A percentile compares a stretch with the other conserved stretches of the same genome.
Evolutionary conservation across 2,113 vertebrate genomes (phyloP).

Genomic region (Pachycephala philippinensis): DNA sequence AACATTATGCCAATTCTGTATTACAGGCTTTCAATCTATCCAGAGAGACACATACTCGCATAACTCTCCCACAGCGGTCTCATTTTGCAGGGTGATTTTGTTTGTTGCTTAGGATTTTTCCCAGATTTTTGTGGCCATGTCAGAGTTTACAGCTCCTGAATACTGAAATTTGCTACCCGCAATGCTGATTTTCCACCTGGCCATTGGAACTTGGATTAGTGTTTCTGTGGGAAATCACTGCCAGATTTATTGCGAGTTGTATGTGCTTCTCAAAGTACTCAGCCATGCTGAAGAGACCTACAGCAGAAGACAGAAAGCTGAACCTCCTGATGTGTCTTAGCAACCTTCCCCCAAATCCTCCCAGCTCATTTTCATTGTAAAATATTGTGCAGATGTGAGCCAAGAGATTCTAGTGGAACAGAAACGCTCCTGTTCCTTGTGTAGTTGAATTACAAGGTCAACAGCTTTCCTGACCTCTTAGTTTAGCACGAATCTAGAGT

Average conservation of each 20-base stretch:
- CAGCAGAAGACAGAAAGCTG: neutral
- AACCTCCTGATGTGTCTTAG: neutral
- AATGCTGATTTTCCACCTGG: neutral
- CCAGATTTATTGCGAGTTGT: neutral
- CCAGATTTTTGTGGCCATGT: neutral
- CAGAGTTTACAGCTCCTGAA: neutral
- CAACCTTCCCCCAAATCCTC: neutral
- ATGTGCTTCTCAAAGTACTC: neutral
- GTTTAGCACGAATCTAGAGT: accelerated
- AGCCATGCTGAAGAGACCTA: neutral
- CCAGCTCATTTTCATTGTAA: neutral
- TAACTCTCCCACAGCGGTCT: neutral
- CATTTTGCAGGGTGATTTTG: neutral
- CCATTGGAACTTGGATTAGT: neutral
- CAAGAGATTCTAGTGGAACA: neutral
- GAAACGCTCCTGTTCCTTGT: neutral
- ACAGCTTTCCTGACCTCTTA: neutral
- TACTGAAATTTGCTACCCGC: neutral
- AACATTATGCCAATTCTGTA: neutral
- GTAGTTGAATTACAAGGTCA: neutral
- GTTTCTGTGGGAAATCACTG: neutral
- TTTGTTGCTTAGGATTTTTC: neutral
- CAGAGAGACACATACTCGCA: accelerated
- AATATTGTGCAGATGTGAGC: neutral
- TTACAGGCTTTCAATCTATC: neutral